These are phyloP conservation scores for Hipparchia sbordonii DNA, from an alignment of 2,888 invertebrate genomes.

Conservation along the genomic window DNA sequence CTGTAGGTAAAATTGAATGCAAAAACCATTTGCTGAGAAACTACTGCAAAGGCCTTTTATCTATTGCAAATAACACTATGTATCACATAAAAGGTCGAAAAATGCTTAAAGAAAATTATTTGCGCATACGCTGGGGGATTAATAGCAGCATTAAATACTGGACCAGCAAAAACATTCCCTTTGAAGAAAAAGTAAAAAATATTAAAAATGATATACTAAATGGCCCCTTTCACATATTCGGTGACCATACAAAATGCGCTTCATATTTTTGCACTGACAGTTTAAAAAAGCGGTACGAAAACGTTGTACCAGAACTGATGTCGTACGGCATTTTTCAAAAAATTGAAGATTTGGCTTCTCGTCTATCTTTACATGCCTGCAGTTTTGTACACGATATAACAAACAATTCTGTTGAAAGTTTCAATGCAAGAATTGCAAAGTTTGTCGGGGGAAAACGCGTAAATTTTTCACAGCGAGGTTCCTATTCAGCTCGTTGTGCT, in stretches of 20 bases:
- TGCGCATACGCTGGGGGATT: slow-evolving; percentile 24
- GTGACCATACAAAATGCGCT: neutral
- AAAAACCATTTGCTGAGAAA: neutral
- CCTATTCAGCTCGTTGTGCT: neutral
- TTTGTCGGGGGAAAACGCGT: neutral
- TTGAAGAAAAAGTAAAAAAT: slow-evolving; percentile 10
- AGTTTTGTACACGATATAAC: slow-evolving; percentile 22
- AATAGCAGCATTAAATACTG: slow-evolving; percentile 28
- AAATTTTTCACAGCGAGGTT: neutral
- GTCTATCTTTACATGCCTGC: slow-evolving; percentile 18
- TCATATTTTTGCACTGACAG: slow-evolving; percentile 18
- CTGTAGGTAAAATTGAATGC: slow-evolving; percentile 2
- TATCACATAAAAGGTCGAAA: slow-evolving; percentile 8
- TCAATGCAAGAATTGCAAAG: neutral
- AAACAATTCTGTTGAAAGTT: slow-evolving; percentile 10
- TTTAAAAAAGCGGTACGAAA: neutral
- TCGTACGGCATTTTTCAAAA: slow-evolving; percentile 22
- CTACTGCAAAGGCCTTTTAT: neutral
- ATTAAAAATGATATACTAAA: neutral
- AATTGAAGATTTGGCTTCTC: slow-evolving; percentile 23
- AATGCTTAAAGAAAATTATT: slow-evolving; percentile 23
- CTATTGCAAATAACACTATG: neutral
- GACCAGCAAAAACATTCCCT: slow-evolving; percentile 17
- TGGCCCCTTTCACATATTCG: neutral
- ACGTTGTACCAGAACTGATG: slow-evolving; percentile 19